Evolutionary conservation across 2,113 vertebrate genomes (phyloP).

Genomic region (Oryzias javanicus): DNA sequence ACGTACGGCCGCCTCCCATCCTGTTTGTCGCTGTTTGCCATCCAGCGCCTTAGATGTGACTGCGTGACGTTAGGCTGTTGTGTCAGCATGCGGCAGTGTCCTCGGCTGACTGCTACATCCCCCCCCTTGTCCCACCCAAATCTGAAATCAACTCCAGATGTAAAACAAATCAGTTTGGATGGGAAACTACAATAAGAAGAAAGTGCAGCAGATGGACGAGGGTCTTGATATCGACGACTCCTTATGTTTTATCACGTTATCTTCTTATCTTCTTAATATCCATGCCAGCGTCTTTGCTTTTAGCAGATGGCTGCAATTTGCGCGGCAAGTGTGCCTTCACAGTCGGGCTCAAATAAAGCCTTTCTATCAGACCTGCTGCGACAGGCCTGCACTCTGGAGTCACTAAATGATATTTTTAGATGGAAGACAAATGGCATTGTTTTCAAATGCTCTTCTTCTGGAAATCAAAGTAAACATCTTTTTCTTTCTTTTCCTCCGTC

Average conservation of each 20-base stretch:
- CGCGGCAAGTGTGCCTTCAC: neutral
- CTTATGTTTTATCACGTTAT: neutral
- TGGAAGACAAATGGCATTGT: conserved; percentile 56
- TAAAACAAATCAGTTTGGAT: too few relatives aligned
- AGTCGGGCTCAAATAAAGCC: conserved; percentile 7
- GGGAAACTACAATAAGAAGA: neutral
- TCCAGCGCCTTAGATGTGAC: conserved; percentile 18
- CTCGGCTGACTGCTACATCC: conserved; percentile 34
- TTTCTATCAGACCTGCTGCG: conserved; percentile 46
- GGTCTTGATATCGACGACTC: neutral
- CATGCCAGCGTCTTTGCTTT: neutral
- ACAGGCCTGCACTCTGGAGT: conserved; percentile 44
- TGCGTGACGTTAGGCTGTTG: conserved; percentile 19
- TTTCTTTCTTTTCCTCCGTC: conserved; percentile 23
- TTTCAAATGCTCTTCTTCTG: conserved; percentile 46
- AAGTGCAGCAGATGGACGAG: neutral
- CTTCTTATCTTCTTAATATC: neutral
- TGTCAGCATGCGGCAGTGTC: conserved; percentile 32
- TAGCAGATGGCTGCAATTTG: conserved; percentile 20
- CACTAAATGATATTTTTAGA: conserved; percentile 57
- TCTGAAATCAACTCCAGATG: neutral
- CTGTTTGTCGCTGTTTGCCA: too few relatives aligned
- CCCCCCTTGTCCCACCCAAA: neutral
- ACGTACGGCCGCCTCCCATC: too few relatives aligned
- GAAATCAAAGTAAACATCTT: conserved; percentile 37